Evolutionary conservation across 2,113 vertebrate species (phyloP).

Genomic region (Microtus ochrogaster): DNA sequence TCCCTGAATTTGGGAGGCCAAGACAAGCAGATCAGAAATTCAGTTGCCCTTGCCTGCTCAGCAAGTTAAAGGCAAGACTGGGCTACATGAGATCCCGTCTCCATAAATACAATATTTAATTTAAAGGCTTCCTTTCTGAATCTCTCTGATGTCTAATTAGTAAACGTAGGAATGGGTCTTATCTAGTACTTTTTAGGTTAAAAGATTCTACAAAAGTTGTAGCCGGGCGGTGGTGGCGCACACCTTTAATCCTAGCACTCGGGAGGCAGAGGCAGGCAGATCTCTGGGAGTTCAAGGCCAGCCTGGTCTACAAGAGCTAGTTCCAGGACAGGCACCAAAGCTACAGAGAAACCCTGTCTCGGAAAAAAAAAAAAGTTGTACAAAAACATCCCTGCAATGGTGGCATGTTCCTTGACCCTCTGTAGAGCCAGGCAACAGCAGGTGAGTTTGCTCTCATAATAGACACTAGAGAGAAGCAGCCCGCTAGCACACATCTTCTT

Average conservation of each 20-base stretch:
- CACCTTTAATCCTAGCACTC: no score
- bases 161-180: slow-evolving; percentile 29
- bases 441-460: slow-evolving; percentile 42
- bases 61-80: not conserved
- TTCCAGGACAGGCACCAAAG: no score
- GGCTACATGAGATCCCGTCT: not conserved
- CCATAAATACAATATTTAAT: not conserved
- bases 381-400: not conserved
- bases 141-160: slow-evolving; percentile 32
- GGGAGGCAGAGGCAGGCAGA: no score
- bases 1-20: not conserved
- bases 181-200: slow-evolving; percentile 42
- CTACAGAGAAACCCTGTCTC: no score
- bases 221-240: no score
- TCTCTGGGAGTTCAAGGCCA: no score
- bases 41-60: no score
- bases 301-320: no score
- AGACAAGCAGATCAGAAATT: not conserved
- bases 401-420: not conserved
- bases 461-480: slow-evolving; percentile 13
- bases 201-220: not conserved
- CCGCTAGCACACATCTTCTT: not conserved
- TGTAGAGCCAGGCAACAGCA: slow-evolving; percentile 3
- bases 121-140: slow-evolving; percentile 13
- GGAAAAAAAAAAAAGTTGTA: not conserved